These are phyloP conservation scores for Capitulum mitella DNA, from an alignment of 2,888 invertebrate genomes.

Conservation along the genomic window DNA sequence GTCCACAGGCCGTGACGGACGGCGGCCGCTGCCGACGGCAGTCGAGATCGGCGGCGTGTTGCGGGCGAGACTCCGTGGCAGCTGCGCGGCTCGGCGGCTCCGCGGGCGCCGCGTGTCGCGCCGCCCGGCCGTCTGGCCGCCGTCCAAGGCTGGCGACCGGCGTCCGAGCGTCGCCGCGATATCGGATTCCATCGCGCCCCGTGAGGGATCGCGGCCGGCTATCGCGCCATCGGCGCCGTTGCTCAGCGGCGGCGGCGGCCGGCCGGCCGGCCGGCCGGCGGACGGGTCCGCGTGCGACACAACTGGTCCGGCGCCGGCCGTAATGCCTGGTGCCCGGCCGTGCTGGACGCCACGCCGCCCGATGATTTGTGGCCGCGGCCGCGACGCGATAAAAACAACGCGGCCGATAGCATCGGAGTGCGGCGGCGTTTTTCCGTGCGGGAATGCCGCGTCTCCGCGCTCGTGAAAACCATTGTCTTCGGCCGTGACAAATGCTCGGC, in stretches of 20 bases:
- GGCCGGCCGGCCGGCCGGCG: background rate
- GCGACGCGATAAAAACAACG: background rate
- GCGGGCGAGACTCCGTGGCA: too few species aligned
- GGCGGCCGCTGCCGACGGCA: too few species aligned
- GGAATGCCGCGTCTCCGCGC: background rate
- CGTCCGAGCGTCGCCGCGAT: background rate
- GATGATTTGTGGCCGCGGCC: slow-evolving; percentile 11
- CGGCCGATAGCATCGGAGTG: background rate
- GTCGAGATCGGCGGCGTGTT: too few species aligned
- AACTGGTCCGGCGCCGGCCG: too few species aligned
- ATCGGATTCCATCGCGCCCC: background rate
- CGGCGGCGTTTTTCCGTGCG: background rate
- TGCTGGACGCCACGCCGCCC: background rate
- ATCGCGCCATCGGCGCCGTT: background rate
- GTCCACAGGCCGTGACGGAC: too few species aligned
- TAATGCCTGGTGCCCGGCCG: too few species aligned
- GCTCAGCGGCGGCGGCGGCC: background rate
- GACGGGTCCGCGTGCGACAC: too few species aligned
- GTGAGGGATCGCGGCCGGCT: background rate
- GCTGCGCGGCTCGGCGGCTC: too few species aligned
- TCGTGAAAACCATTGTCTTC: slow-evolving; percentile 7
- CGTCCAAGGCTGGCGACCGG: background rate
- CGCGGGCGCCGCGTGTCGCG: too few species aligned
- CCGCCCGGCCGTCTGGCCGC: too few species aligned
- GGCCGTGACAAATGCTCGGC: background rate